Conservation (phyloP, 2,113 vertebrate genomes). For the Tauraco erythrolophus region DNA sequence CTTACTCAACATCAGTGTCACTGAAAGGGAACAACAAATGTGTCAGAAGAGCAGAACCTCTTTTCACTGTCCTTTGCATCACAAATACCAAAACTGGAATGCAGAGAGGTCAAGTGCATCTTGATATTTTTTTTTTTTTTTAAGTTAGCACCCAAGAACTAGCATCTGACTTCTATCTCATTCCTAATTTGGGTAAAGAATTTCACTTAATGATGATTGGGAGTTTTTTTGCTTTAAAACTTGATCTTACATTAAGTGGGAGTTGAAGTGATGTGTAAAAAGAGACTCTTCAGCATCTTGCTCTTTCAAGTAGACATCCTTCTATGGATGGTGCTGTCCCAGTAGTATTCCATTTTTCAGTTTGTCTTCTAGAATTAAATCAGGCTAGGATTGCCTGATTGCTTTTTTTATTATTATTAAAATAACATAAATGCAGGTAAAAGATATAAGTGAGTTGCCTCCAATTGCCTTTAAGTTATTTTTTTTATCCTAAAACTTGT, state of each 20-base stretch:
- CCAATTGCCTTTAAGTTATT: not conserved
- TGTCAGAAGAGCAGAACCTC: not conserved
- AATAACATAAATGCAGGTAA: not conserved
- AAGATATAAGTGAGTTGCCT: not conserved
- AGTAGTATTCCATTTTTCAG: not conserved
- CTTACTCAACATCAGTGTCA: not conserved
- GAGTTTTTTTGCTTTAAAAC: not conserved
- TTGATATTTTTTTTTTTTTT: not conserved
- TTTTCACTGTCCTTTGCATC: not conserved
- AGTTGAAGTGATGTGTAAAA: not conserved
- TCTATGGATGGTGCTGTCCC: not conserved
- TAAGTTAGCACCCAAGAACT: not conserved
- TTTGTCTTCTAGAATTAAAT: not conserved
- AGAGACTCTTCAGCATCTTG: not conserved
- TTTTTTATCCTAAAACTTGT: not conserved
- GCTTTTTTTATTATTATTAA: too few species aligned
- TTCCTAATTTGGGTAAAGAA: not conserved
- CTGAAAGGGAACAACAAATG: not conserved
- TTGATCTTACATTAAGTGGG: not conserved
- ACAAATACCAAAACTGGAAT: not conserved
- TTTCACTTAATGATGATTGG: not conserved
- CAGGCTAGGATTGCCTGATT: not conserved
- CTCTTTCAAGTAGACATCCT: not conserved
- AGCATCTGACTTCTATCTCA: not conserved
- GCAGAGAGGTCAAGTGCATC: not conserved